Evolutionary conservation across 2,797 vertebrate genomes (phyloP), one percentile per base, ranked within the genome.

Genomic region (Muraenolepis orangiensis): DNA sequence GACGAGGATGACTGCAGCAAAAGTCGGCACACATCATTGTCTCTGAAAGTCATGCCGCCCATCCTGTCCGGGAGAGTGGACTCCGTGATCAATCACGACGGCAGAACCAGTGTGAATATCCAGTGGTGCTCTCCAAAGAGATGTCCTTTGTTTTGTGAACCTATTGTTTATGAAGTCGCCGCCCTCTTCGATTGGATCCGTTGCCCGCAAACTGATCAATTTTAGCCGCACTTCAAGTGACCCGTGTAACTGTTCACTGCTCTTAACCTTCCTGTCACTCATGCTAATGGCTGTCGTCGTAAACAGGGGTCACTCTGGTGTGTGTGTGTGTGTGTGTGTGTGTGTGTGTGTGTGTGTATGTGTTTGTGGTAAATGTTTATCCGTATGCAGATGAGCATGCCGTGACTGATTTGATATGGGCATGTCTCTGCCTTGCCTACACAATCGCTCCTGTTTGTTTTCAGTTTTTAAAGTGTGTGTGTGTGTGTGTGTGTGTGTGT

Each of bases 251-350:
- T 79, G 86, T 74, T 87, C 81, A 38, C 82, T 76, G 84, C 82
- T 72, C 66, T 87, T 88, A 86, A 84, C 84, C 84, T 83, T 80
- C 74, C 86, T 72, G 86, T 87, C 88, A 86, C 70, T 90, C 84
- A 84, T 77, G 79, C 81, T 86, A 84, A 90, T 88, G 78, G 72
- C 74, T 73, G 42, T 83, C 72, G 76, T 85, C 51, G 86, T 79
- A 83, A 86, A 78, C 69, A 42, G 30, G 75, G 51, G 68, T 61
- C 51, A 72, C 6, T 31, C 12, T 6, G 23, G 26, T 20, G 38
- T 71, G 36, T 36, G 51, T 68, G 57, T 20, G 75, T 71, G n/a
- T 67, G 23, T 79, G 74, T 16, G 1, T 69, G 66, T 51, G 23
- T 68, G 66, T 70, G 13, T 70, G 40, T 23, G 38, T 69, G 29